A percentile compares a stretch with the other conserved stretches of the same genome.
These are phyloP conservation scores for Dastarcus helophoroides DNA, from an alignment of 2,888 invertebrate species.

Conservation along the genomic window DNA sequence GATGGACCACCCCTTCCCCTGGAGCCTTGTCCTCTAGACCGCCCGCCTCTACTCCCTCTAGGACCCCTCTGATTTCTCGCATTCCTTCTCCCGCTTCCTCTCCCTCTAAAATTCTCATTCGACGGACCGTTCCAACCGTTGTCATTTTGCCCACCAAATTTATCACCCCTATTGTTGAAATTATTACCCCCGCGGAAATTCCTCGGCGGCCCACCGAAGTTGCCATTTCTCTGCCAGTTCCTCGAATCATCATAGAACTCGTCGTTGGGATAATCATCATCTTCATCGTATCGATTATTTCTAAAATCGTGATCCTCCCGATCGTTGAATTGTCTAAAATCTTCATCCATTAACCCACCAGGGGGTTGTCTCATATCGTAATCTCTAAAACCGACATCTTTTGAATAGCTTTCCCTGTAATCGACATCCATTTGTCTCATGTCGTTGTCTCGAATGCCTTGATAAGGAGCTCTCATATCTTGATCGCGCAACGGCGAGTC, in stretches of 20 bases:
- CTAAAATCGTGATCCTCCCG: slow-evolving; percentile 34
- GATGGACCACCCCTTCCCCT: slow-evolving; percentile 13
- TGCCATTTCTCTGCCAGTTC: slow-evolving; percentile 37
- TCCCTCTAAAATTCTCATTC: slow-evolving; percentile 14
- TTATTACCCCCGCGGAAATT: slow-evolving; percentile 14
- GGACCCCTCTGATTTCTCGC: slow-evolving; percentile 5
- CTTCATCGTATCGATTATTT: slow-evolving; percentile 27
- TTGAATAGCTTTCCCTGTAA: slow-evolving; percentile 18
- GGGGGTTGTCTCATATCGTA: slow-evolving; percentile 22
- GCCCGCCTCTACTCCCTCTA: slow-evolving; percentile 9
- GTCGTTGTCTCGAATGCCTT: slow-evolving; percentile 15
- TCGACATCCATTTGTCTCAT: slow-evolving; percentile 21
- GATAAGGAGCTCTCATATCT: slow-evolving; percentile 3
- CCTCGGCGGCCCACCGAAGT: slow-evolving; percentile 12
- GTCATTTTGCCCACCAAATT: slow-evolving; percentile 10
- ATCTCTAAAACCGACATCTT: slow-evolving; percentile 23
- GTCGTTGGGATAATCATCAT: slow-evolving; percentile 26
- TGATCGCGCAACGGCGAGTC: slow-evolving; percentile 5
- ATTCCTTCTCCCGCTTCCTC: slow-evolving; percentile 9
- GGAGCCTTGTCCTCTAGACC: slow-evolving; percentile 9
- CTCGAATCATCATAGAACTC: slow-evolving; percentile 10
- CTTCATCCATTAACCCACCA: slow-evolving; percentile 21
- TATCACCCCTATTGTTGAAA: slow-evolving; percentile 7
- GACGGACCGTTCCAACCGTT: slow-evolving; percentile 15
- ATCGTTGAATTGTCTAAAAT: slow-evolving; percentile 21